Base-by-base conservation (phyloP, 1,140 invertebrate genomes). In the Agraylea sexmaculata region DNA sequence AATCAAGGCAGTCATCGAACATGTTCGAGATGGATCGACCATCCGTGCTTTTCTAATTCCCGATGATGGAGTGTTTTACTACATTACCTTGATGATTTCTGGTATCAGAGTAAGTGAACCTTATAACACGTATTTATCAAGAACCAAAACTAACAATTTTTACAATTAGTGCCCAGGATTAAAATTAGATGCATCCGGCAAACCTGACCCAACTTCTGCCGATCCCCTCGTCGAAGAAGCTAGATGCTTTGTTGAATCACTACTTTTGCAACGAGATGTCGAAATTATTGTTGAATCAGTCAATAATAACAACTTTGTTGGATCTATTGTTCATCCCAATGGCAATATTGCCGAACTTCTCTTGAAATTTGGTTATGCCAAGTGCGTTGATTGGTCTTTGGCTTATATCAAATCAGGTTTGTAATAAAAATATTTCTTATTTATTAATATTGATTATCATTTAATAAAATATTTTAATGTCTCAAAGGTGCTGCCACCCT, bases 381-480 rank as follows among this genome's bases (percentile, higher is more conserved):
- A 79, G 55, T 97, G 92, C 57, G 88, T 97, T n/a, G 93, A 98
- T 58, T 96, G 92, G 92, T 93, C 88, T 6, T 84, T 99, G 62
- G 83, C 78, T 18, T 79, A 84, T 23, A 86, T 92, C 53, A 85
- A 85, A 57, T 68, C 74, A 33, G 77, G 72, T 73, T 44, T 25
- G 22, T 15, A n/a, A 6, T 17, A 5, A 7, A 8, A 8, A 12
- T 8, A 31, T 31, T 31, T 31, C 16, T 8, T 12, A 31, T 31
- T 27, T 27, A 27, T n/a, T n/a, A 37, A 15, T 12, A 25, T 3
- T 35, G 19, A 7, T 11, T 31, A 31, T 12, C 30, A 18, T 10
- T 29, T 20, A 12, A 12, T 38, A 31, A 25, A 30, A 20, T 43
- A 11, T 32, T 31, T 34, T 34, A 18, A 12, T 37, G 18, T 40